These are phyloP conservation scores for Vicugna pacos DNA, from an alignment of 2,113 vertebrate species.

Conservation along the genomic window DNA sequence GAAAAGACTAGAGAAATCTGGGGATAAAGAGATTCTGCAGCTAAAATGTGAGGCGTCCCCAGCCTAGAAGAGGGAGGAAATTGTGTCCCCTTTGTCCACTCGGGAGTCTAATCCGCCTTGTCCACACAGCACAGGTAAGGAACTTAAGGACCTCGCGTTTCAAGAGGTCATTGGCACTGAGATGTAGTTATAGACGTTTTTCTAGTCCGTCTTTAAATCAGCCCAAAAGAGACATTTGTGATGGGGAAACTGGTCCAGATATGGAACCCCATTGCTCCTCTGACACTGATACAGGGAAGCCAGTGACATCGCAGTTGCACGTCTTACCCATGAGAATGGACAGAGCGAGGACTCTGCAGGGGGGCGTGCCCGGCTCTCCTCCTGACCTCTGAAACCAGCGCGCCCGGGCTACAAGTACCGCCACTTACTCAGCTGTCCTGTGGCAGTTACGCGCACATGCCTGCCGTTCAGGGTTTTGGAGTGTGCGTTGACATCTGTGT, in stretches of 20 bases:
- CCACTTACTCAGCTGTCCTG: slow-evolving; percentile 56
- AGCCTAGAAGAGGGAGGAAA: not conserved
- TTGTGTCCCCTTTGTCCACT: not conserved
- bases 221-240: not conserved
- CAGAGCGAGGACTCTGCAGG: not conserved
- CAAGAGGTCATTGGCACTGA: not conserved
- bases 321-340: not conserved
- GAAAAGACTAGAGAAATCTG: not conserved
- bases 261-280: not conserved
- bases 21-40: not conserved
- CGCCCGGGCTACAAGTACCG: not conserved
- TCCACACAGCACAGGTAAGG: not conserved
- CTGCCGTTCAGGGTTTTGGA: slow-evolving; percentile 66
- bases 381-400: not conserved
- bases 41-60: not conserved
- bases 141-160: not conserved
- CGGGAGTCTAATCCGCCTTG: not conserved
- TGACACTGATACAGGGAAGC: not conserved
- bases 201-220: not conserved
- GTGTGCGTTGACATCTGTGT: slow-evolving; percentile 66
- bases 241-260: not conserved
- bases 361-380: not conserved
- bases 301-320: not conserved
- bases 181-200: not conserved
- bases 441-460: slow-evolving; percentile 34